phyloP scores from a whole-genome alignment of 2,888 invertebrate species.

The Caradrina clavipalpis region DNA sequence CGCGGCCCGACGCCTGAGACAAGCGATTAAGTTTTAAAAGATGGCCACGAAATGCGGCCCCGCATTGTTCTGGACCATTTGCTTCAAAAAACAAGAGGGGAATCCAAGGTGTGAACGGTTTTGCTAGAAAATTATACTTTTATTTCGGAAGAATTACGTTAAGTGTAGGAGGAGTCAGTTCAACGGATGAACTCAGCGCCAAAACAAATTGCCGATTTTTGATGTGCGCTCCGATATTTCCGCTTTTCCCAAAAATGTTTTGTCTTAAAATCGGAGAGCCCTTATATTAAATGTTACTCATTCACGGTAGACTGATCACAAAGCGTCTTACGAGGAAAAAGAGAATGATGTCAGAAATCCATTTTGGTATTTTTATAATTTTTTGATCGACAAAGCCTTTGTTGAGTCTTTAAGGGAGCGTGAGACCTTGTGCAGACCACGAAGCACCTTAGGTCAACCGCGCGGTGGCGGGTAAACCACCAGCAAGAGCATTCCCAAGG shows the following conservation, averaged over 20 bases:
- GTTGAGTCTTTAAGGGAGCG: no score
- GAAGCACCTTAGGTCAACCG: no score
- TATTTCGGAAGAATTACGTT: slow-evolving; percentile 42
- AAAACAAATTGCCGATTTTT: slow-evolving; percentile 46
- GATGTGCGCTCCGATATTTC: slow-evolving; percentile 34
- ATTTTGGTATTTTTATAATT: slow-evolving; percentile 20
- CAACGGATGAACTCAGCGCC: slow-evolving; percentile 21
- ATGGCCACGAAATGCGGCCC: slow-evolving; percentile 63
- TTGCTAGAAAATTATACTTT: slow-evolving; percentile 57
- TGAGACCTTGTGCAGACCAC: no score
- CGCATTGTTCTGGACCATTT: slow-evolving; percentile 70
- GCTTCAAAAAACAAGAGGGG: slow-evolving; percentile 58
- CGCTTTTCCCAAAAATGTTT: slow-evolving; percentile 13
- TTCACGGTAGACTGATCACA: slow-evolving; percentile 36
- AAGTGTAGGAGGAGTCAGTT: slow-evolving; percentile 29
- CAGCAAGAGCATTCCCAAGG: no score
- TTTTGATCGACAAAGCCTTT: background rate
- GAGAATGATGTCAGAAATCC: slow-evolving; percentile 12
- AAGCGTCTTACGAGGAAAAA: slow-evolving; percentile 26
- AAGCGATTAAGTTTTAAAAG: slow-evolving; percentile 71
- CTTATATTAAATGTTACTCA: slow-evolving; percentile 40
- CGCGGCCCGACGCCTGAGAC: slow-evolving; percentile 60
- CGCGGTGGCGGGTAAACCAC: no score
- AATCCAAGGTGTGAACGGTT: slow-evolving; percentile 62
- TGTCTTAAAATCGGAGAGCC: slow-evolving; percentile 36